Evolutionary conservation across 2,113 vertebrate species (phyloP).

Genomic region (Formicarius rufipectus): DNA sequence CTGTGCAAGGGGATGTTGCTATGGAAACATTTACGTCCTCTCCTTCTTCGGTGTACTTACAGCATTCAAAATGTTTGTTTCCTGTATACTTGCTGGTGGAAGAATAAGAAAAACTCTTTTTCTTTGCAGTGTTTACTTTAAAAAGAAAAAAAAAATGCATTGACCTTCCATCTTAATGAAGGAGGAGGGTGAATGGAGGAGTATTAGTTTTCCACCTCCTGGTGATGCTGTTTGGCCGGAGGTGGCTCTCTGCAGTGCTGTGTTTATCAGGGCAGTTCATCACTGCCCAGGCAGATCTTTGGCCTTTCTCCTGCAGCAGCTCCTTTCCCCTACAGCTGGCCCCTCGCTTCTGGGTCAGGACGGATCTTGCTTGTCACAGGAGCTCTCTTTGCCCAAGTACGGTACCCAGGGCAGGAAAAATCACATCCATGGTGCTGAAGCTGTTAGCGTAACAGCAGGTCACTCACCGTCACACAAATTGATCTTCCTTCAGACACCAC

Average conservation of each 20-base stretch:
- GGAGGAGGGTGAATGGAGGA: neutral
- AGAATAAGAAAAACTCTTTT: neutral
- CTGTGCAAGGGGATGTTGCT: neutral
- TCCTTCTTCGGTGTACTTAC: neutral
- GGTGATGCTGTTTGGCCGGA: neutral
- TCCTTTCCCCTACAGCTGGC: neutral
- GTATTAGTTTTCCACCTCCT: neutral
- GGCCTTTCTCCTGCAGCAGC: neutral
- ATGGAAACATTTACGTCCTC: conserved; percentile 38
- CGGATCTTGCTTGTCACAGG: neutral
- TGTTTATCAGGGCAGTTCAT: neutral
- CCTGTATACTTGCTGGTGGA: neutral
- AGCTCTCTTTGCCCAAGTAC: neutral
- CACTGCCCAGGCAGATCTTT: neutral
- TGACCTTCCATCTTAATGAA: neutral
- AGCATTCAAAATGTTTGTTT: neutral
- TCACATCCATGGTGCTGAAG: neutral
- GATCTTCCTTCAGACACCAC: neutral
- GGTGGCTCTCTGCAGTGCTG: neutral
- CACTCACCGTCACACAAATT: neutral
- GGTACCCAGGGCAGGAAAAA: neutral
- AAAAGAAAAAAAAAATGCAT: neutral
- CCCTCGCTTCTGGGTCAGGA: rapidly evolving
- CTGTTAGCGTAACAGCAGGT: neutral
- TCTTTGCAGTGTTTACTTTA: neutral